Evolutionary conservation across 2,797 vertebrate genomes (phyloP).

Genomic region (Sylvia borin): DNA sequence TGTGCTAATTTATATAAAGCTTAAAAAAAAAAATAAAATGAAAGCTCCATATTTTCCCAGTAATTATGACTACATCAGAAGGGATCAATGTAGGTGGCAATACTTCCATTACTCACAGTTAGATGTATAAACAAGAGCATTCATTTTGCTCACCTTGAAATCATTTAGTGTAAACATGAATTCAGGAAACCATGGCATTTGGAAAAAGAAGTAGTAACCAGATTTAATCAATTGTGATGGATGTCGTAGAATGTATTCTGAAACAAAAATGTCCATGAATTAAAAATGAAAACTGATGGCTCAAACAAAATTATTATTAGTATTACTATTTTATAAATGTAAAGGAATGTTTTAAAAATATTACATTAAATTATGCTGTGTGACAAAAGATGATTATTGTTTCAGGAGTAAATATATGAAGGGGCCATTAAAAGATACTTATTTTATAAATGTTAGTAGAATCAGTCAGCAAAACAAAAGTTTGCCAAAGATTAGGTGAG

Average conservation of each 20-base stretch:
- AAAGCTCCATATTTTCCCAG: neutral
- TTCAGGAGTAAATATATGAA: constrained; percentile 28
- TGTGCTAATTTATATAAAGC: neutral
- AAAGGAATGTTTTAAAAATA: constrained; percentile 55
- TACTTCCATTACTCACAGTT: constrained; percentile 37
- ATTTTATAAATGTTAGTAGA: neutral
- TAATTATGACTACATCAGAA: neutral
- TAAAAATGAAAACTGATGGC: constrained; percentile 63
- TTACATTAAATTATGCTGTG: constrained; percentile 29
- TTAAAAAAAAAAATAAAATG: neutral
- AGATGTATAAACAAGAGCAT: constrained; percentile 54
- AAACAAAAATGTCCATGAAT: constrained; percentile 77
- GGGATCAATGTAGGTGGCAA: neutral
- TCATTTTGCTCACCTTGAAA: constrained; percentile 90
- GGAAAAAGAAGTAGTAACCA: constrained; percentile 97
- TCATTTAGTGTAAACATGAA: constrained; percentile 98
- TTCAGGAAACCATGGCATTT: constrained; percentile 96
- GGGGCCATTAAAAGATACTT: neutral
- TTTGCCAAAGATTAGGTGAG: neutral
- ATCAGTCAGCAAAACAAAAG: neutral
- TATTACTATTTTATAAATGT: constrained; percentile 40
- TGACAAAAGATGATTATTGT: constrained; percentile 24
- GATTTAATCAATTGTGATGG: constrained; percentile 97
- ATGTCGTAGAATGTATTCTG: constrained; percentile 94
- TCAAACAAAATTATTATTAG: constrained; percentile 49